phyloP scores from a whole-genome alignment of 2,888 invertebrate genomes.

The Salpingus planirostris region DNA sequence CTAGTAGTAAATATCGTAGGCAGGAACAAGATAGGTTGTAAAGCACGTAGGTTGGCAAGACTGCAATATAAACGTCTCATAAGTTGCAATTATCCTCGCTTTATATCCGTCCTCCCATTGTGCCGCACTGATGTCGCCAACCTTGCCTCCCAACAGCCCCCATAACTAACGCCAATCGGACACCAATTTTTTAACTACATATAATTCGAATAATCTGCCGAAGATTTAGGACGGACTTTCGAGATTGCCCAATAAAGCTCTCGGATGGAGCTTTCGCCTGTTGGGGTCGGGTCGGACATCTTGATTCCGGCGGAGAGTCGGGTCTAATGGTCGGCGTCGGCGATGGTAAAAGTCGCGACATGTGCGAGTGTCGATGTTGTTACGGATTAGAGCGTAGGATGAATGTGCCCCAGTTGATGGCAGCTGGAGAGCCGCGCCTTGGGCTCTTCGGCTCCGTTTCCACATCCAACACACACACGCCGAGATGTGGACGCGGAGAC shows the following conservation, averaged over 20 bases:
- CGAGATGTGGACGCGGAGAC: conserved; percentile 4
- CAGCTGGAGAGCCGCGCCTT: conserved; percentile 19
- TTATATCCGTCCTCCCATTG: conserved; percentile 39
- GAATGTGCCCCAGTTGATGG: conserved; percentile 23
- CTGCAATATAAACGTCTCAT: conserved; percentile 39
- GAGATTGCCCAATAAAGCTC: too few species aligned
- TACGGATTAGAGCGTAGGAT: conserved; percentile 19
- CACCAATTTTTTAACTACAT: conserved; percentile 9
- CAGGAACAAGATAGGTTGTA: conserved; percentile 32
- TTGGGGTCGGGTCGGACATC: too few species aligned
- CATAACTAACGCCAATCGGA: conserved; percentile 23
- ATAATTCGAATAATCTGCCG: too few species aligned
- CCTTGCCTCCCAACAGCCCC: conserved; percentile 26
- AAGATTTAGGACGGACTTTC: too few species aligned
- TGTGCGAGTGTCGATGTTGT: conserved; percentile 17
- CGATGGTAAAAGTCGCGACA: conserved; percentile 10
- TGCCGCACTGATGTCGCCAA: conserved; percentile 31
- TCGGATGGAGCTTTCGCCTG: too few species aligned
- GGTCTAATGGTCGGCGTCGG: too few species aligned
- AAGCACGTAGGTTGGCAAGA: conserved; percentile 35
- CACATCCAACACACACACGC: conserved; percentile 14
- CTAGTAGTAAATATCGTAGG: conserved; percentile 31
- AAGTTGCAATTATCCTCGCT: conserved; percentile 41
- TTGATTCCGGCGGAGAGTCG: too few species aligned
- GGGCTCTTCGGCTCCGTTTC: conserved; percentile 14